Evolutionary conservation across 2,113 vertebrate species (phyloP).

Genomic region (Sialia sialis): DNA sequence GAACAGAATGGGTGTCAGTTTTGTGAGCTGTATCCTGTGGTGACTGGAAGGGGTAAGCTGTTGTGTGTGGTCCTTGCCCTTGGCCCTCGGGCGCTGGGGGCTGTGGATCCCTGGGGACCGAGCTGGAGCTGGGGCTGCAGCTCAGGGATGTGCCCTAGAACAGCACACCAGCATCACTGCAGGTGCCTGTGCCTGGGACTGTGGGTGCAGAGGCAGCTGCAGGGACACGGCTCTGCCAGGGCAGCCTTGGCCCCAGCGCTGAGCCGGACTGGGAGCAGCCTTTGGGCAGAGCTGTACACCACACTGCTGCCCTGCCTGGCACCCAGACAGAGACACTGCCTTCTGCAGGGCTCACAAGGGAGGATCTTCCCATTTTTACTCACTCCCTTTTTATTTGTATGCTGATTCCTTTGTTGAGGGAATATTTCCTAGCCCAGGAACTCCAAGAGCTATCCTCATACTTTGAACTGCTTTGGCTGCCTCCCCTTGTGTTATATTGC

Average conservation of each 20-base stretch:
- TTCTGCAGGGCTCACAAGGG: neutral
- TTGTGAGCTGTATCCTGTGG: neutral
- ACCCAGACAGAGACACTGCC: neutral
- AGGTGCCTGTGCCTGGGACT: neutral
- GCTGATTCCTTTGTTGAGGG: neutral
- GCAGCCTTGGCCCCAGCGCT: neutral
- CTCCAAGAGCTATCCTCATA: neutral
- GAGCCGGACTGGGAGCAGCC: neutral
- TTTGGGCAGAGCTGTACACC: neutral
- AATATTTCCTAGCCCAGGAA: neutral
- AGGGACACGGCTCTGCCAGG: neutral
- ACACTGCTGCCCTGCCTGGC: too few species aligned
- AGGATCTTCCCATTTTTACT: neutral
- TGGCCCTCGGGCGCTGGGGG: neutral
- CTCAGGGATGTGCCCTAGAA: neutral
- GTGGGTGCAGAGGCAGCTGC: neutral
- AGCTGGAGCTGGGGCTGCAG: neutral
- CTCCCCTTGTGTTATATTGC: neutral
- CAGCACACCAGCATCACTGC: rapidly evolving
- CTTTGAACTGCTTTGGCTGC: neutral
- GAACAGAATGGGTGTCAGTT: neutral
- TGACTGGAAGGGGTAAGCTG: neutral
- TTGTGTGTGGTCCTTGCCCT: neutral
- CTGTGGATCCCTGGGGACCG: neutral
- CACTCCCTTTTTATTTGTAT: neutral